Evolutionary conservation across 2,797 vertebrate genomes (phyloP).

Genomic region (Manis pentadactyla): DNA sequence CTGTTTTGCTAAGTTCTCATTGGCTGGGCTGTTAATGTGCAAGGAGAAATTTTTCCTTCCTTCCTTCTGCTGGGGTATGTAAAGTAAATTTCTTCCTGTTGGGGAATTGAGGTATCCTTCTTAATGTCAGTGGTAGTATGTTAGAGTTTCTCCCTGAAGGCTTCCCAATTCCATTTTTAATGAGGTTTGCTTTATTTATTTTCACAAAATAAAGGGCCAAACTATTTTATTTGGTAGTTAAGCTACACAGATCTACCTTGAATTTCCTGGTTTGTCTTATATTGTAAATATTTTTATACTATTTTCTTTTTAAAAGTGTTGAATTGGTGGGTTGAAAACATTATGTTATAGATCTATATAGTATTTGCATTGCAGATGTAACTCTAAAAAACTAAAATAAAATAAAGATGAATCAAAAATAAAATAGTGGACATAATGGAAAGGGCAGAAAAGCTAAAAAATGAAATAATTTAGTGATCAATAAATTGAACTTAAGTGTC

Average conservation of each 20-base stretch:
- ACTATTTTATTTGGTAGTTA: not conserved
- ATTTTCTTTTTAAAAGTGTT: constrained; percentile 16
- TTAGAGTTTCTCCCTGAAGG: not conserved
- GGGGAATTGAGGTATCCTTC: not conserved
- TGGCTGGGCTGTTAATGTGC: not conserved
- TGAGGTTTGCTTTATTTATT: not conserved
- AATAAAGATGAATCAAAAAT: not conserved
- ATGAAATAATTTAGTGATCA: constrained; percentile 1
- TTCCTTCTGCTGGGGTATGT: not conserved
- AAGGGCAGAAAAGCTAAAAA: constrained; percentile 34
- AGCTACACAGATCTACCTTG: not conserved
- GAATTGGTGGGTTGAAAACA: not conserved
- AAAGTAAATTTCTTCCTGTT: not conserved
- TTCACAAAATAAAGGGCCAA: not conserved
- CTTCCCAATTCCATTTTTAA: not conserved
- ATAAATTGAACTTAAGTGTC: not conserved
- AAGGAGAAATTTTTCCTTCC: not conserved
- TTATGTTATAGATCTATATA: not conserved
- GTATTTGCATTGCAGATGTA: constrained; percentile 12
- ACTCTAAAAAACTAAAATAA: not conserved
- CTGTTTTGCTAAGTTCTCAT: not conserved
- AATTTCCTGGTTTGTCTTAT: not conserved
- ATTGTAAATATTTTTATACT: not conserved
- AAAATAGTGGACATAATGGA: not conserved
- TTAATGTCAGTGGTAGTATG: not conserved